Conservation (phyloP, 2,888 invertebrate species). For the Protula sp. region DNA sequence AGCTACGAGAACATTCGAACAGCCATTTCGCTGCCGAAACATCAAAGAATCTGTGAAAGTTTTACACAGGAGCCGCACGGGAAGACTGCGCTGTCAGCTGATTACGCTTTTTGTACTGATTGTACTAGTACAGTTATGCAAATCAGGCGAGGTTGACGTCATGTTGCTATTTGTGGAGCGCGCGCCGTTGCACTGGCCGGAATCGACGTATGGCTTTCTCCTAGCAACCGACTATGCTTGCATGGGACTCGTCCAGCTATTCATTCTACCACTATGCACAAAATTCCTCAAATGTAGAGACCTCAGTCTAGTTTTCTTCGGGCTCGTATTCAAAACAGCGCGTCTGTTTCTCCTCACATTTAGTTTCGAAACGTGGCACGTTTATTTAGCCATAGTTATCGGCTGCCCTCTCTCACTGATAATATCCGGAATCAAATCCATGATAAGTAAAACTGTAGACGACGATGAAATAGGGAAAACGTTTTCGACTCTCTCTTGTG, state of each 20-base stretch:
- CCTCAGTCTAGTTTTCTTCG: slow-evolving; percentile 37
- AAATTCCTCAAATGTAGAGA: neutral
- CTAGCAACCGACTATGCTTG: slow-evolving; percentile 49
- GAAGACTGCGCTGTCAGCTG: slow-evolving; percentile 29
- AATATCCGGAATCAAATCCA: slow-evolving; percentile 40
- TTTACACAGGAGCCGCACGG: slow-evolving; percentile 27
- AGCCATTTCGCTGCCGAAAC: slow-evolving; percentile 15
- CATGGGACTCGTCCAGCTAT: slow-evolving; percentile 44
- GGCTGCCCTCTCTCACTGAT: slow-evolving; percentile 45
- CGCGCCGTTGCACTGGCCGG: slow-evolving; percentile 44
- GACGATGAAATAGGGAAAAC: slow-evolving; percentile 47
- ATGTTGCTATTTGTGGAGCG: slow-evolving; percentile 45
- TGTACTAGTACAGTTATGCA: slow-evolving; percentile 35
- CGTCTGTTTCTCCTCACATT: slow-evolving; percentile 35
- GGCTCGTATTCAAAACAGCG: slow-evolving; percentile 41
- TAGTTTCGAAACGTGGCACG: slow-evolving; percentile 36
- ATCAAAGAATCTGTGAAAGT: slow-evolving; percentile 36
- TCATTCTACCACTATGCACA: slow-evolving; percentile 43
- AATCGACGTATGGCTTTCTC: slow-evolving; percentile 46
- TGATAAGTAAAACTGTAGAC: slow-evolving; percentile 45
- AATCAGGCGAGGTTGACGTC: slow-evolving; percentile 50
- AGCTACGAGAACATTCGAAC: neutral
- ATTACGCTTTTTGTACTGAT: slow-evolving; percentile 35
- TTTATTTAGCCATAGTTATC: slow-evolving; percentile 41
- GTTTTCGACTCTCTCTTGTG: slow-evolving; percentile 46